Base-by-base conservation (phyloP, 1,140 invertebrate species). In the Schlechtendalia chinensis region DNA sequence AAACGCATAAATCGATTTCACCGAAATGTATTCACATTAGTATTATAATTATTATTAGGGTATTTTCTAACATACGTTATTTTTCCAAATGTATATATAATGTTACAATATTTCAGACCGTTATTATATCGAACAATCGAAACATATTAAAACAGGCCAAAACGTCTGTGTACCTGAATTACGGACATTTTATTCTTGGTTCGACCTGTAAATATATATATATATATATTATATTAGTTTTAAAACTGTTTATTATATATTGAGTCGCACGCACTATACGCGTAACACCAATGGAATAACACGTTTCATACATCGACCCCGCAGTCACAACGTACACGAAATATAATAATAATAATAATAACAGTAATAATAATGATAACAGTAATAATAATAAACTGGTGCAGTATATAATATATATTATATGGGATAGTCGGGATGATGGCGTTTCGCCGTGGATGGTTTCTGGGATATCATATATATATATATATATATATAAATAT, bases 381-480 rank as follows among this genome's bases (percentile, higher is more conserved):
- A n/a, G n/a, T n/a, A n/a, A n/a, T n/a, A n/a, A n/a, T n/a, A n/a
- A 19, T 54, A 59, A 24, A 59, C 24, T 5, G 58, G 24, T 16
- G 61, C 32, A 11, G 11, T 39, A 11, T 24, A 47, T 32, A 19
- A 5, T 63, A 67, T 47, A 67, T 22, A 47, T 16, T 47, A 65
- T 61, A 63, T 24, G 16, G 14, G 8, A 39, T 39, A 56, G 17
- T 0, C n/a, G 19, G 5, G 19, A 24, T 59, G 58, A 22, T 14
- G 24, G 24, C 59, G 27, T 72, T n/a, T 45, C 47, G 8, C 14
- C 72, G 32, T 12, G 29, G 72, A 14, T 16, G 27, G 12, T 58
- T n/a, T n/a, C n/a, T 77, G 12, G 74, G 22, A 61, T 17, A 77
- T 77, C 59, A 77, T 69, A 69, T 69, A 56, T 50, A 27, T 77